Evolutionary conservation across 2,888 invertebrate species (phyloP).

Genomic region (Leptinotarsa rubiginosa): DNA sequence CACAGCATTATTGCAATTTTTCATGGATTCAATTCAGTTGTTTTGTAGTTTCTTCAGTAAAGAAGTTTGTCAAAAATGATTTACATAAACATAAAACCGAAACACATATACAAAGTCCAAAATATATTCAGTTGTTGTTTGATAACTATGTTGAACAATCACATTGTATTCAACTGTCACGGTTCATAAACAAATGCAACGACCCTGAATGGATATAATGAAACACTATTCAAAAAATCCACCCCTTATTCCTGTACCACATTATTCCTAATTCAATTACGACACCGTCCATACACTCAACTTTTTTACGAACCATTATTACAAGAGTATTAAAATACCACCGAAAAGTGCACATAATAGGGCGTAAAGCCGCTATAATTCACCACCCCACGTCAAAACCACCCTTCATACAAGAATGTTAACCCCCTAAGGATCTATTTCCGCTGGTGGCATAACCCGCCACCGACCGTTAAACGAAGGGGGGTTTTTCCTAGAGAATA

Average conservation of each 20-base stretch:
- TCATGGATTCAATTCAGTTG: neutral
- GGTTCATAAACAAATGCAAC: neutral
- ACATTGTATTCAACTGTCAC: neutral
- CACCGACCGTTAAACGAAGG: slow-evolving; percentile 31
- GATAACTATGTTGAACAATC: too few species aligned
- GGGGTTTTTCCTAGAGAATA: slow-evolving; percentile 29
- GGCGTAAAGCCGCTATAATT: slow-evolving; percentile 39
- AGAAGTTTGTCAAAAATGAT: too few species aligned
- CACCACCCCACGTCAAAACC: slow-evolving; percentile 34
- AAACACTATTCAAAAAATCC: neutral
- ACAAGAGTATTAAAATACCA: slow-evolving; percentile 25
- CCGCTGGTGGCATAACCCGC: slow-evolving; percentile 29
- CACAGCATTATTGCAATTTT: too few species aligned
- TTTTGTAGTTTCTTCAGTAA: too few species aligned
- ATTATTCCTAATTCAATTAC: slow-evolving; percentile 33
- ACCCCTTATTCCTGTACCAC: slow-evolving; percentile 22
- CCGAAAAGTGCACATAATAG: slow-evolving; percentile 38
- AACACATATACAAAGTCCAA: too few species aligned
- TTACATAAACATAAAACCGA: too few species aligned
- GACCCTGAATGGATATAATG: neutral
- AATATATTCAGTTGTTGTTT: too few species aligned
- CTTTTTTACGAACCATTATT: slow-evolving; percentile 35
- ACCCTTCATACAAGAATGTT: slow-evolving; percentile 27
- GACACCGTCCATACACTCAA: slow-evolving; percentile 23
- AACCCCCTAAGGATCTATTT: slow-evolving; percentile 36